A percentile compares a stretch with the other conserved stretches of the same genome.
Conservation (phyloP, 2,888 invertebrate genomes). For the Papilio elwesi region DNA sequence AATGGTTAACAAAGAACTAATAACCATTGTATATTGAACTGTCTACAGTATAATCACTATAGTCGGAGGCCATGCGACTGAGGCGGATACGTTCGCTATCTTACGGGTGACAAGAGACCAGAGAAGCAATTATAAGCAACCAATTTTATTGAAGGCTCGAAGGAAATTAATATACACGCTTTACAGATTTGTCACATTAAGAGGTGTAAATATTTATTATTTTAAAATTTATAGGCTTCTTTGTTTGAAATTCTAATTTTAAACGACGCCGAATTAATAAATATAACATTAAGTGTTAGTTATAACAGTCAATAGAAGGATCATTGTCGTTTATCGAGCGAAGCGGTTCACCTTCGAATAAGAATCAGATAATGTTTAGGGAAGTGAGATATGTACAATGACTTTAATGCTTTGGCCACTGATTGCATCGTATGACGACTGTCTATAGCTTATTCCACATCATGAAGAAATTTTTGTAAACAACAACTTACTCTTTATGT, state of each 20-base stretch:
- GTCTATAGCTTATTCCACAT: too few species aligned
- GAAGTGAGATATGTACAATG: too few species aligned
- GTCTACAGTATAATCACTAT: background rate
- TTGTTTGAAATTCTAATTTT: background rate
- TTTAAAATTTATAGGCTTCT: background rate
- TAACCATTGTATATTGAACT: background rate
- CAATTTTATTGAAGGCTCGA: background rate
- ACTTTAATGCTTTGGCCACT: too few species aligned
- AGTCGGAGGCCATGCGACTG: background rate
- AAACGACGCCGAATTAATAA: constrained; percentile 2
- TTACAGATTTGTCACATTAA: constrained; percentile 9
- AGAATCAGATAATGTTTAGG: too few species aligned
- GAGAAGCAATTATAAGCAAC: background rate
- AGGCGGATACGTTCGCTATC: constrained; percentile 7
- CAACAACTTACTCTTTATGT: too few species aligned
- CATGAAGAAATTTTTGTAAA: too few species aligned
- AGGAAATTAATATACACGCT: background rate
- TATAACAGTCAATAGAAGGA: background rate
- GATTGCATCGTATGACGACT: too few species aligned
- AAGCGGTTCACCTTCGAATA: constrained; percentile 3
- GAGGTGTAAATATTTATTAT: constrained; percentile 8
- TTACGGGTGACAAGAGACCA: constrained; percentile 5
- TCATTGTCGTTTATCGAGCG: background rate
- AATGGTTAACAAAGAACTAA: too few species aligned
- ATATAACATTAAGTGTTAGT: background rate